Conservation (phyloP, 64 coral and sea anemone species). For the Platygyra sinensis region DNA sequence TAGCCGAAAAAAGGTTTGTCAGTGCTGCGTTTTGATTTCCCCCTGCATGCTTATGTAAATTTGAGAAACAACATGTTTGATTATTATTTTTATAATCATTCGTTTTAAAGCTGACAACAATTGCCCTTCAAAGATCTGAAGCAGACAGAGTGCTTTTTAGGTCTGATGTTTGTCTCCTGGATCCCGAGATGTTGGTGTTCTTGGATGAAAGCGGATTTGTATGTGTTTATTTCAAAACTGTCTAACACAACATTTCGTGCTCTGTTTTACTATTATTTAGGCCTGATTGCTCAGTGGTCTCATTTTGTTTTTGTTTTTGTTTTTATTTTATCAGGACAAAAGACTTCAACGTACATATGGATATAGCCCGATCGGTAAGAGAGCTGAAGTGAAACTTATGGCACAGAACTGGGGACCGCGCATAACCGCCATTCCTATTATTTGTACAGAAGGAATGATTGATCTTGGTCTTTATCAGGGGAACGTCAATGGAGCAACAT, state of each 20-base stretch:
- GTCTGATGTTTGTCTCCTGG: slow-evolving; percentile 33
- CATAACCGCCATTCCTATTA: slow-evolving; percentile 61
- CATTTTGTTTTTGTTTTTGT: background rate
- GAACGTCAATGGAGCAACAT: slow-evolving; percentile 33
- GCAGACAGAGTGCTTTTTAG: slow-evolving; percentile 22
- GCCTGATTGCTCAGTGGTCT: too few relatives aligned
- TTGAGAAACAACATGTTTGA: background rate
- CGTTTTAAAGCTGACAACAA: background rate
- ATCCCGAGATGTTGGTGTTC: slow-evolving; percentile 39
- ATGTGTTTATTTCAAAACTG: background rate
- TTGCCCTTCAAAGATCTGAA: slow-evolving; percentile 47
- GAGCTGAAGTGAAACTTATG: slow-evolving; percentile 4
- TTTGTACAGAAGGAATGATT: slow-evolving; percentile 56
- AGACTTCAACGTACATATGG: slow-evolving; percentile 17
- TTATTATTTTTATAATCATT: background rate
- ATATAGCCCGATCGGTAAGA: slow-evolving; percentile 26
- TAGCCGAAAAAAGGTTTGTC: slow-evolving; percentile 43
- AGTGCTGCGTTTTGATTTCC: background rate
- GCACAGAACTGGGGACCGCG: slow-evolving; percentile 33
- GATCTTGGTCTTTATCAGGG: slow-evolving; percentile 55
- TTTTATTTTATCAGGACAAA: slow-evolving; percentile 43
- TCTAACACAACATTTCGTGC: background rate
- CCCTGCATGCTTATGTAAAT: background rate
- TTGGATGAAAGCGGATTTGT: slow-evolving; percentile 63
- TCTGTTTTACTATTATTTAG: background rate